Evolutionary conservation across 2,797 vertebrate genomes (phyloP).

Genomic region (Xenopus petersii): DNA sequence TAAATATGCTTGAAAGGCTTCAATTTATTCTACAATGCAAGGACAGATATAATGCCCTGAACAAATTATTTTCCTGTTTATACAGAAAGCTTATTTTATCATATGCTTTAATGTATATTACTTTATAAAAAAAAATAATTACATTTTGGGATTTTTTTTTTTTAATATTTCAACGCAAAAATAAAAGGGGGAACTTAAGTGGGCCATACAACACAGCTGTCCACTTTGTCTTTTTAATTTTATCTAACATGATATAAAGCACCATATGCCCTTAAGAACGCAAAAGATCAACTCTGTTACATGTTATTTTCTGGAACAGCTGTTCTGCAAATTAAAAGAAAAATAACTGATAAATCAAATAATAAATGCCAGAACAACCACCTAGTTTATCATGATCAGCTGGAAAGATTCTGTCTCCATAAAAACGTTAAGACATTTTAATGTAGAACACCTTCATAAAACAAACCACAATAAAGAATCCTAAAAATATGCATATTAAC

Average conservation of each 20-base stretch:
- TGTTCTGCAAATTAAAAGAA: slow-evolving; percentile 44
- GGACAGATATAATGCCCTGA: too few relatives aligned
- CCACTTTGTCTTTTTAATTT: slow-evolving; percentile 3
- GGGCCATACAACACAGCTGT: slow-evolving; percentile 31
- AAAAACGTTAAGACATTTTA: slow-evolving; percentile 16
- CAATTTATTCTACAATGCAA: too few relatives aligned
- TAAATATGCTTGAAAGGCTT: too few relatives aligned
- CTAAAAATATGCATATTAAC: slow-evolving; percentile 8
- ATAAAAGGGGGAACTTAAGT: background rate
- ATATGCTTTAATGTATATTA: too few relatives aligned
- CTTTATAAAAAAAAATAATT: too few relatives aligned
- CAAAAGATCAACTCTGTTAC: slow-evolving; percentile 47
- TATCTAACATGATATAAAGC: slow-evolving; percentile 31
- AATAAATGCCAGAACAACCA: slow-evolving; percentile 31
- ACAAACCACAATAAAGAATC: background rate
- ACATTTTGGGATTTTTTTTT: too few relatives aligned
- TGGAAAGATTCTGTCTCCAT: slow-evolving; percentile 29
- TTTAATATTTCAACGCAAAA: too few relatives aligned
- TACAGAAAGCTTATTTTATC: too few relatives aligned
- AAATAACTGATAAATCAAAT: slow-evolving; percentile 49
- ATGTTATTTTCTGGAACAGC: slow-evolving; percentile 44
- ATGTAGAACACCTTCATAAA: slow-evolving; percentile 30
- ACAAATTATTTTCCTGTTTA: too few relatives aligned
- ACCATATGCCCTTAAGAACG: slow-evolving; percentile 45
- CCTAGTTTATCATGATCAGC: slow-evolving; percentile 40